phyloP scores from a whole-genome alignment of 2,797 vertebrate genomes.

The Phataginus tricuspis region DNA sequence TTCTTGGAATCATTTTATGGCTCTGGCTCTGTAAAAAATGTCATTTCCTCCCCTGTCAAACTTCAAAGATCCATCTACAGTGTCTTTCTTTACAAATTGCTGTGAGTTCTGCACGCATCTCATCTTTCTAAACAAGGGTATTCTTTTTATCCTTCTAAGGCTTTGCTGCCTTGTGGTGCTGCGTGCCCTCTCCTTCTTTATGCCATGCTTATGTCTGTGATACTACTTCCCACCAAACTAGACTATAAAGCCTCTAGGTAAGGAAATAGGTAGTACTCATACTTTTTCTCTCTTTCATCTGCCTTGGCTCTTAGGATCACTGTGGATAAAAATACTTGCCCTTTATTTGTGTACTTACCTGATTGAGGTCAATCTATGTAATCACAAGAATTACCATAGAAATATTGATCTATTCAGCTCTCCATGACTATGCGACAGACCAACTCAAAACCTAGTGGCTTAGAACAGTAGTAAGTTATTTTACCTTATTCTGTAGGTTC shows the following conservation, averaged over 20 bases:
- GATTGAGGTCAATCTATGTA: neutral
- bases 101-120: fast-evolving
- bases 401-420: neutral
- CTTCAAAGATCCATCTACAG: neutral
- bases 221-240: neutral
- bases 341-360: neutral
- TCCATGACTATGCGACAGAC: neutral
- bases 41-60: neutral
- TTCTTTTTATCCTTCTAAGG: neutral
- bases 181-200: neutral
- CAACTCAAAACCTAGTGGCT: neutral
- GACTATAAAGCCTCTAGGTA: neutral
- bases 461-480: neutral
- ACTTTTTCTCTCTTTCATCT: neutral
- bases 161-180: neutral
- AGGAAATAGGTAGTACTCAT: neutral
- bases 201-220: neutral
- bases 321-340: neutral
- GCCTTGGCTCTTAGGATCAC: neutral
- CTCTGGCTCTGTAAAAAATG: neutral
- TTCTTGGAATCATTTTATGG: neutral
- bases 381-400: neutral
- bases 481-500: neutral
- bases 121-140: neutral
- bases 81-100: neutral